Evolutionary conservation across 2,797 vertebrate species (phyloP).

Genomic region (Channa striata): DNA sequence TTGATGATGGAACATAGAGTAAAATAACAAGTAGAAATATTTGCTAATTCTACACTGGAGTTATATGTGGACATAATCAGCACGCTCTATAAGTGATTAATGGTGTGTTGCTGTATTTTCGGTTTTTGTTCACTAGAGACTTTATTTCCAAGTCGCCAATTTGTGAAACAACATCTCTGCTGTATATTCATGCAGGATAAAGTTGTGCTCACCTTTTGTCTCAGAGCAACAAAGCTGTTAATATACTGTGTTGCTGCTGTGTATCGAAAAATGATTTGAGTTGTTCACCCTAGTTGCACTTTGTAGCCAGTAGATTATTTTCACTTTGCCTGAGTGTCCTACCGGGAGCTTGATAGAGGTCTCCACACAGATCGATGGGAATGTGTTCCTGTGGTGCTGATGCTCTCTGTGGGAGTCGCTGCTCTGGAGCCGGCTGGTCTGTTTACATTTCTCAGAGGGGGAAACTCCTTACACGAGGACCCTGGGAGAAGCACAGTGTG

Average conservation of each 20-base stretch:
- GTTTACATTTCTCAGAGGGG: conserved; percentile 55
- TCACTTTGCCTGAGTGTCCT: conserved; percentile 60
- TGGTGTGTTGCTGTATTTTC: conserved; percentile 11
- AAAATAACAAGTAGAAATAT: conserved; percentile 9
- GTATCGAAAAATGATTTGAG: conserved; percentile 58
- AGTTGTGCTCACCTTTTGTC: conserved; percentile 16
- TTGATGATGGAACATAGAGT: not conserved
- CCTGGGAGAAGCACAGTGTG: conserved; percentile 11
- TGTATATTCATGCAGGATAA: conserved; percentile 30
- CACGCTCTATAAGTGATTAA: conserved; percentile 48
- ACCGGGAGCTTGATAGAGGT: conserved; percentile 64
- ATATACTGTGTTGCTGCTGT: conserved; percentile 35
- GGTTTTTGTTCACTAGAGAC: conserved; percentile 39
- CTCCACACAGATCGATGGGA: conserved; percentile 71
- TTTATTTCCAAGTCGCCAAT: conserved; percentile 38
- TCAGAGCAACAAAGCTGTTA: conserved; percentile 34
- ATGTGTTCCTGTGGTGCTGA: conserved; percentile 64
- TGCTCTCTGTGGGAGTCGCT: conserved; percentile 61
- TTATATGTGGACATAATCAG: conserved; percentile 19
- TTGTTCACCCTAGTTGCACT: conserved; percentile 51
- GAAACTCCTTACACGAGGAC: conserved; percentile 44
- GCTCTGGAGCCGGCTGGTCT: conserved; percentile 54
- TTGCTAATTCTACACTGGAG: conserved; percentile 2
- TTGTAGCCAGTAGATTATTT: conserved; percentile 67
- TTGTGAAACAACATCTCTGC: conserved; percentile 37